Evolutionary conservation across 2,888 invertebrate species (phyloP).

Genomic region (Nymphalis polychloros): DNA sequence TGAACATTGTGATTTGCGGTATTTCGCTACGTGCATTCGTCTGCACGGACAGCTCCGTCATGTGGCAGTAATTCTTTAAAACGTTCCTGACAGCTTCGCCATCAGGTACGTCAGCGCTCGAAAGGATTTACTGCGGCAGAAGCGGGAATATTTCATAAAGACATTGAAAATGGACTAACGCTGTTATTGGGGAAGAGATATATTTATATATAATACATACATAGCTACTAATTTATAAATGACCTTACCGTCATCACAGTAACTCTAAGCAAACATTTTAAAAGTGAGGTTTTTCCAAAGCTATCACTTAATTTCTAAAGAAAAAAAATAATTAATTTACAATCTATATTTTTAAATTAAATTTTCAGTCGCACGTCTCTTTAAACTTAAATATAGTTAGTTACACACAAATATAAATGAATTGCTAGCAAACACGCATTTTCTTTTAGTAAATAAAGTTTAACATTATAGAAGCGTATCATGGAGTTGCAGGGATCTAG

Average conservation of each 20-base stretch:
- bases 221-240: not conserved
- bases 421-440: not conserved
- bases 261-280: too few species aligned
- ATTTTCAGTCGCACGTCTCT: too few species aligned
- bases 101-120: constrained; percentile 46
- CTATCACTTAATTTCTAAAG: too few species aligned
- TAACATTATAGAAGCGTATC: constrained; percentile 20
- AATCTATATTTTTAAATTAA: too few species aligned
- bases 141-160: constrained; percentile 39
- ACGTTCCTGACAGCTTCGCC: constrained; percentile 61
- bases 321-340: too few species aligned
- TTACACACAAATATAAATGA: constrained; percentile 16
- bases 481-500: constrained; percentile 37
- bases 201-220: not conserved
- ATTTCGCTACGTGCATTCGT: constrained; percentile 51
- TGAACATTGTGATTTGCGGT: constrained; percentile 46
- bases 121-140: constrained; percentile 67
- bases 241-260: too few species aligned
- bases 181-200: constrained; percentile 6
- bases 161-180: constrained; percentile 12
- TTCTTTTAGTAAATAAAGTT: constrained; percentile 11
- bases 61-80: constrained; percentile 69
- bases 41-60: constrained; percentile 52
- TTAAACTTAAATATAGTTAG: not conserved
- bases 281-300: too few species aligned